Base-by-base conservation (phyloP, 2,797 vertebrate species). In the Adrianichthys oophorus region DNA sequence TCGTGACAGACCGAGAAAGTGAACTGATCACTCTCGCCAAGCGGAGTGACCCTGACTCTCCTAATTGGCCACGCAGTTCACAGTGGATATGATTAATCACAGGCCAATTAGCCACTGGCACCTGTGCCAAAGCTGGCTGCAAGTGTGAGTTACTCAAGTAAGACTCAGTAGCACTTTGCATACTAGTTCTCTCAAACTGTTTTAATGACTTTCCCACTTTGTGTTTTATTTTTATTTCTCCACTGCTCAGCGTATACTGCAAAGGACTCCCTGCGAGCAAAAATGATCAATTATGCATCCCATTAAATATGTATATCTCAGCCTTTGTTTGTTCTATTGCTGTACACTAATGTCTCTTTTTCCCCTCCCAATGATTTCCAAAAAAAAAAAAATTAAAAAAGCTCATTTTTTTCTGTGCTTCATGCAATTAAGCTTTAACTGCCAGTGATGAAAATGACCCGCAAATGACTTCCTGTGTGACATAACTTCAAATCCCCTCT, bases 281-380 rank as follows among this genome's bases (percentile, higher is more conserved):
- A 87, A 90, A 72, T 0, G 18, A 90, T 90, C 78, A 85, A 90
- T 90, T 87, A 91, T 91, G 86, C 82, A 90, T 88, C 52, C 68
- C 61, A 86, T 90, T 89, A 91, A 91, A 90, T 82, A 90, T 89
- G 86, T 73, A 91, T 89, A 86, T 90, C 82, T 70, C 69, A 84
- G 77, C 82, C 85, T 89, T 90, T 89, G 87, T 91, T 89, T 87
- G 79, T 89, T 86, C 74, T 70, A 84, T 89, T 79, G 77, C 82
- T 81, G 61, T 81, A 78, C 79, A 77, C 70, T 84, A 74, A 83
- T 88, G 80, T 80, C 78, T 82, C 73, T 77, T 65, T 7, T 69
- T 68, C 76, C 64, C 62, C 63, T 76, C 63, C 45, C 59, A 52
- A 50, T 73, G 80, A 86, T 86, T 84, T 69, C 80, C 63, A 70